phyloP scores from a whole-genome alignment of 2,888 invertebrate species.

The Drosophila neonasuta region DNA sequence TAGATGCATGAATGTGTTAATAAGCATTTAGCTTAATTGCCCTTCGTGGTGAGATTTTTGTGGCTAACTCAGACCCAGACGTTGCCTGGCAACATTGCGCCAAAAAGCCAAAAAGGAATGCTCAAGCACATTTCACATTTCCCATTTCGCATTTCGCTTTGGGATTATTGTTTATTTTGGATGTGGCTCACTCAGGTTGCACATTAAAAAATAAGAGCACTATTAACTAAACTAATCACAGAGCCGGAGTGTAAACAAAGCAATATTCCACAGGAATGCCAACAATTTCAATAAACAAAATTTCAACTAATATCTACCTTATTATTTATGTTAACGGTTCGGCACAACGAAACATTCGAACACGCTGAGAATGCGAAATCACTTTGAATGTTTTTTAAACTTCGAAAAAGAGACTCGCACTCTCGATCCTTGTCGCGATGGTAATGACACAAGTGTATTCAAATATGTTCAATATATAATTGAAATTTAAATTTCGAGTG shows the following conservation, averaged over 20 bases:
- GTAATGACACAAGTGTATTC: slow-evolving; percentile 43
- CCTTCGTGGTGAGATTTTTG: slow-evolving; percentile 13
- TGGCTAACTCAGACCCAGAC: slow-evolving; percentile 6
- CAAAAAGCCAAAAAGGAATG: slow-evolving; percentile 29
- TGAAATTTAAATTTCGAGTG: slow-evolving; percentile 9
- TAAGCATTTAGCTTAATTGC: slow-evolving; percentile 50
- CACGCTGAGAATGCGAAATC: not conserved
- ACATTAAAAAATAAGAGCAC: slow-evolving; percentile 52
- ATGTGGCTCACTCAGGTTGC: slow-evolving; percentile 68
- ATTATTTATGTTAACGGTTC: not conserved
- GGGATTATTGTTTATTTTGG: slow-evolving; percentile 60
- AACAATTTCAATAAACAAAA: slow-evolving; percentile 28
- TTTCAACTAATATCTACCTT: slow-evolving; percentile 29
- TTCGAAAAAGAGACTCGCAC: slow-evolving; percentile 3
- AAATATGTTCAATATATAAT: slow-evolving; percentile 11
- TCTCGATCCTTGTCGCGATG: slow-evolving; percentile 39
- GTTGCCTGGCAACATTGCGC: slow-evolving; percentile 22
- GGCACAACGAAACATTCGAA: not conserved
- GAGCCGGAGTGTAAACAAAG: slow-evolving; percentile 56
- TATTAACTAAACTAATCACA: slow-evolving; percentile 55
- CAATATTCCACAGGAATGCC: slow-evolving; percentile 49
- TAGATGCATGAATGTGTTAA: slow-evolving; percentile 48
- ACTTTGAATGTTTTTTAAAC: not conserved
- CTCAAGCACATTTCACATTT: slow-evolving; percentile 20
- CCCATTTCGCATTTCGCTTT: slow-evolving; percentile 22